Evolutionary conservation across 2,797 vertebrate genomes (phyloP).

Genomic region (Anguilla megastoma): DNA sequence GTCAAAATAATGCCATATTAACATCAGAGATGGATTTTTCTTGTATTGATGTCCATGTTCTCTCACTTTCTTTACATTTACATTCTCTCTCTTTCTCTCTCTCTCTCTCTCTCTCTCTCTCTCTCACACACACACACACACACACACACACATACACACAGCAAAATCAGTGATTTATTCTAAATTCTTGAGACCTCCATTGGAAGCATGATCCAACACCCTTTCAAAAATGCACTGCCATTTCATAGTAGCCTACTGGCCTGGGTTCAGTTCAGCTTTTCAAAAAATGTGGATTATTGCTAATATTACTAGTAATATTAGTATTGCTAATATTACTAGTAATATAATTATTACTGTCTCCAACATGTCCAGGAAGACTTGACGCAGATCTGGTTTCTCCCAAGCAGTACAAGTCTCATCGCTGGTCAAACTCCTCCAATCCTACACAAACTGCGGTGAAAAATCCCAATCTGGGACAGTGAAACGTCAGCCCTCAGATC

Average conservation of each 20-base stretch:
- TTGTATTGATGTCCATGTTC: neutral
- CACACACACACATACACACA: neutral
- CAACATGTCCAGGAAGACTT: neutral
- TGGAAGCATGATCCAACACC: neutral
- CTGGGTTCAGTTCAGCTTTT: neutral
- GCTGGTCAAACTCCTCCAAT: too few species aligned
- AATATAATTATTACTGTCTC: neutral
- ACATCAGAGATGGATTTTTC: constrained; percentile 24
- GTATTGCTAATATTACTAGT: too few species aligned
- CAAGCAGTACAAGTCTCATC: neutral
- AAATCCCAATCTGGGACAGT: neutral
- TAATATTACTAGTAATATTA: too few species aligned
- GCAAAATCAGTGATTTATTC: neutral
- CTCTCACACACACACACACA: neutral
- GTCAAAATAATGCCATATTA: neutral
- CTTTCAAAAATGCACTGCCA: neutral
- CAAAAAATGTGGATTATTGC: neutral
- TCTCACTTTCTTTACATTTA: neutral
- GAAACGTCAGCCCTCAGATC: constrained; percentile 25
- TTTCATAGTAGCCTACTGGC: neutral
- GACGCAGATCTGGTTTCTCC: neutral
- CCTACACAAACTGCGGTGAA: neutral
- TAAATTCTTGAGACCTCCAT: neutral
- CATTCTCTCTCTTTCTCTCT: neutral
- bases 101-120: neutral